Percentiles rank a stretch among this genome's conserved stretches.
These are phyloP conservation scores for Ricordea florida DNA, from an alignment of 92 coral and sea anemone genomes.

Conservation along the genomic window DNA sequence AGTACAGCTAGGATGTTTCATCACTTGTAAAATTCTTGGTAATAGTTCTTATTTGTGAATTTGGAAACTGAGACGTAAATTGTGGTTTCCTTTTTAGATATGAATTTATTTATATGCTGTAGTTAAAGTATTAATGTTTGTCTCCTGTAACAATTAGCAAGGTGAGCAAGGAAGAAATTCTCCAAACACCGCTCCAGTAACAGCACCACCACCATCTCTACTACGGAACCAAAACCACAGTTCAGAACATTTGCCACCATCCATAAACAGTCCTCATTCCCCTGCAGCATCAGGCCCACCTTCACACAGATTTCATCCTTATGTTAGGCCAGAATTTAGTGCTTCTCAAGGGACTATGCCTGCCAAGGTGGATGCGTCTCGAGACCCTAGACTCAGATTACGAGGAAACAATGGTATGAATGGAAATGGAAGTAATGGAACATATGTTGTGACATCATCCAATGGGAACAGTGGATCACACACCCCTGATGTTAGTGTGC, in stretches of 20 bases:
- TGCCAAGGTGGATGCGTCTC: conserved; percentile 71
- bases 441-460: neutral
- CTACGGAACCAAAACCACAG: conserved; percentile 51
- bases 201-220: conserved; percentile 31
- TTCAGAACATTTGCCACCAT: conserved; percentile 34
- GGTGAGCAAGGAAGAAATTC: conserved; percentile 72
- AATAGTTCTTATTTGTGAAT: too few species aligned
- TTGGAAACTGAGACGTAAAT: too few species aligned
- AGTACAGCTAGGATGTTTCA: too few species aligned
- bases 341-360: conserved; percentile 43
- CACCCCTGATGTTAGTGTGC: conserved; percentile 52
- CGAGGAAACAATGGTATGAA: conserved; percentile 65
- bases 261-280: conserved; percentile 65
- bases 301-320: conserved; percentile 85
- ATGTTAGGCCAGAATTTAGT: conserved; percentile 66
- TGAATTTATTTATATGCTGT: too few species aligned
- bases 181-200: conserved; percentile 48
- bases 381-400: conserved; percentile 88
- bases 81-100: too few species aligned
- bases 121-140: too few species aligned
- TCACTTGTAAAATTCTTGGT: too few species aligned
- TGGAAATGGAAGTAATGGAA: conserved; percentile 51
- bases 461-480: conserved; percentile 39
- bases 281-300: conserved; percentile 24
- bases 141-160: too few species aligned